phyloP scores from a whole-genome alignment of 2,888 invertebrate species.

The Eudemis profundana region DNA sequence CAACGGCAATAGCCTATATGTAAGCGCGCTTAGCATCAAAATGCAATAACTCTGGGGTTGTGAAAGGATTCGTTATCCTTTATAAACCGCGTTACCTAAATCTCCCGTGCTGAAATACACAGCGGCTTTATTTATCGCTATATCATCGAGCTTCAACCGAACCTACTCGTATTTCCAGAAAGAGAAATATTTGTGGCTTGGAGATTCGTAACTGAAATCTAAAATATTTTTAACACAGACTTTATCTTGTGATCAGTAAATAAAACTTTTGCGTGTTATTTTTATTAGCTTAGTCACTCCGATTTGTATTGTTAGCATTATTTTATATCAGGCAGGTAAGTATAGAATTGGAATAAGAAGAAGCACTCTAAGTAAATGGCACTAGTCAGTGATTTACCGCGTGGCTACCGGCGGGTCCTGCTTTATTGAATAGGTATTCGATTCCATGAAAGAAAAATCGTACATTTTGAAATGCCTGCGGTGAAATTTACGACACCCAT shows the following conservation, averaged over 20 bases:
- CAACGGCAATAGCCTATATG: slow-evolving; percentile 36
- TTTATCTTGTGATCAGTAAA: neutral
- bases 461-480: slow-evolving; percentile 74
- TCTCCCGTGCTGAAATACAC: slow-evolving; percentile 47
- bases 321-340: slow-evolving; percentile 24
- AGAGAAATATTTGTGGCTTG: slow-evolving; percentile 40
- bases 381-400: slow-evolving; percentile 73
- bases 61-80: slow-evolving; percentile 53
- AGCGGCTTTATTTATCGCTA: slow-evolving; percentile 49
- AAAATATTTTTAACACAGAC: neutral
- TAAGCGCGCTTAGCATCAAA: slow-evolving; percentile 55
- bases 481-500: slow-evolving; percentile 75
- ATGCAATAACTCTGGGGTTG: slow-evolving; percentile 52
- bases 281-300: neutral
- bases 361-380: slow-evolving; percentile 63
- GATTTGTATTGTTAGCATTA: slow-evolving; percentile 17
- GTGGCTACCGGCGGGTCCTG: slow-evolving; percentile 59
- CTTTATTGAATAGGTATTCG: slow-evolving; percentile 76
- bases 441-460: slow-evolving; percentile 78
- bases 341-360: slow-evolving; percentile 51
- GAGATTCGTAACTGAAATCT: neutral
- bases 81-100: slow-evolving; percentile 50
- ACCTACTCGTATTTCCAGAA: slow-evolving; percentile 39
- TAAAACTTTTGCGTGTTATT: slow-evolving; percentile 4
- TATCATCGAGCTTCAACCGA: slow-evolving; percentile 49